phyloP scores from a whole-genome alignment of 2,888 invertebrate genomes.

The Iphiclides podalirius region DNA sequence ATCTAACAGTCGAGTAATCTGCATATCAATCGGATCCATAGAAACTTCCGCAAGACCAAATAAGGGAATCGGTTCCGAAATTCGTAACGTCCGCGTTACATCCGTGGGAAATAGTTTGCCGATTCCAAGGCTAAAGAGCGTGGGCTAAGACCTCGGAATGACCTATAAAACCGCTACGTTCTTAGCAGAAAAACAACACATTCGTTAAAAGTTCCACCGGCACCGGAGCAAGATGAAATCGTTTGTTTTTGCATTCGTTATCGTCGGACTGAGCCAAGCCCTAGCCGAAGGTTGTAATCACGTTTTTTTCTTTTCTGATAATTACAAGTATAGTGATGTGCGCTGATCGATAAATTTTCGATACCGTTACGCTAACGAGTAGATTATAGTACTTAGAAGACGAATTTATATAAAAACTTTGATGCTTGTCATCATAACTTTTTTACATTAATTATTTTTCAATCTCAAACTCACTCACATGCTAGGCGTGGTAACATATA shows the following conservation, averaged over 20 bases:
- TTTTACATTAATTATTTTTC: no score
- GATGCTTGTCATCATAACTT: no score
- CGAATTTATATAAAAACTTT: no score
- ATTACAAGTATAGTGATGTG: conserved; percentile 4
- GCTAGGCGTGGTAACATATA: no score
- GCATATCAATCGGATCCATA: conserved; percentile 18
- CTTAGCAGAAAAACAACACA: conserved; percentile 47
- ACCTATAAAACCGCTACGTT: conserved; percentile 65
- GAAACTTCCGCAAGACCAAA: conserved; percentile 32
- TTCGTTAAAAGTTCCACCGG: conserved; percentile 42
- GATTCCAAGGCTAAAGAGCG: conserved; percentile 44
- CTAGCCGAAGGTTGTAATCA: conserved; percentile 59
- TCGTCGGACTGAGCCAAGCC: conserved; percentile 39
- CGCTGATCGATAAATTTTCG: not conserved
- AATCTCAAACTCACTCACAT: no score
- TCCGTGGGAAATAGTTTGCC: conserved; percentile 12
- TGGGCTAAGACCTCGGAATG: conserved; percentile 66
- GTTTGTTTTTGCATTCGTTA: conserved; percentile 33
- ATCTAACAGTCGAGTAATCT: conserved; percentile 1
- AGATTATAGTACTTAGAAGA: no score
- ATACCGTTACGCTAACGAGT: conserved; percentile 7
- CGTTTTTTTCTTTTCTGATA: conserved; percentile 2
- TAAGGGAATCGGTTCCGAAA: conserved; percentile 39
- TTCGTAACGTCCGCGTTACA: conserved; percentile 18
- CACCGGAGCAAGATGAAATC: conserved; percentile 40